These are phyloP conservation scores for Anolis carolinensis DNA, from an alignment of 2,113 vertebrate species.

Conservation along the genomic window DNA sequence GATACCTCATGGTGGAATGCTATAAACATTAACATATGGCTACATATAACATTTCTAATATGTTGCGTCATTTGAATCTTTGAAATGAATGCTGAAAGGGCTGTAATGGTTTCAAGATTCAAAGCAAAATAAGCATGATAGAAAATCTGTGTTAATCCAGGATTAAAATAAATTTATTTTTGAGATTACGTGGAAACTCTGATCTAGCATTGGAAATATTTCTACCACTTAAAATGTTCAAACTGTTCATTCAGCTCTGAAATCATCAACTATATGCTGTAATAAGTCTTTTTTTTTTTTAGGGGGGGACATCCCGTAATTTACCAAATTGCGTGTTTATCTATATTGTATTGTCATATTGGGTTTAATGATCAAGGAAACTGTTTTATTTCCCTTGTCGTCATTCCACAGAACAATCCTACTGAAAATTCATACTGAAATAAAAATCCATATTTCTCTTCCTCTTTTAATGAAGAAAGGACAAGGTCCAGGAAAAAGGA, in stretches of 20 bases:
- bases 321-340: neutral
- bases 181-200: too few species aligned
- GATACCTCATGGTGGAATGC: too few species aligned
- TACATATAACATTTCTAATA: too few species aligned
- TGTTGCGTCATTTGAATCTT: too few species aligned
- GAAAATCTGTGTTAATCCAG: too few species aligned
- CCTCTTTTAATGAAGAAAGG: neutral
- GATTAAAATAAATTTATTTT: too few species aligned
- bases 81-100: too few species aligned
- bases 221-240: neutral
- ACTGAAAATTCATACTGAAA: neutral
- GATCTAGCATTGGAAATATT: neutral
- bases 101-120: too few species aligned
- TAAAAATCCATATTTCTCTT: neutral
- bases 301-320: neutral
- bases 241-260: neutral
- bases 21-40: too few species aligned
- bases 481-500: neutral
- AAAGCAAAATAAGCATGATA: too few species aligned
- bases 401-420: neutral
- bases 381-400: neutral
- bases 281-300: neutral
- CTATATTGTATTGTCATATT: neutral
- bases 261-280: neutral
- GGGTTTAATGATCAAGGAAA: neutral